Percentiles rank a stretch among this genome's conserved stretches.
Conservation (phyloP, 2,888 invertebrate genomes). For the Volucella zonaria region DNA sequence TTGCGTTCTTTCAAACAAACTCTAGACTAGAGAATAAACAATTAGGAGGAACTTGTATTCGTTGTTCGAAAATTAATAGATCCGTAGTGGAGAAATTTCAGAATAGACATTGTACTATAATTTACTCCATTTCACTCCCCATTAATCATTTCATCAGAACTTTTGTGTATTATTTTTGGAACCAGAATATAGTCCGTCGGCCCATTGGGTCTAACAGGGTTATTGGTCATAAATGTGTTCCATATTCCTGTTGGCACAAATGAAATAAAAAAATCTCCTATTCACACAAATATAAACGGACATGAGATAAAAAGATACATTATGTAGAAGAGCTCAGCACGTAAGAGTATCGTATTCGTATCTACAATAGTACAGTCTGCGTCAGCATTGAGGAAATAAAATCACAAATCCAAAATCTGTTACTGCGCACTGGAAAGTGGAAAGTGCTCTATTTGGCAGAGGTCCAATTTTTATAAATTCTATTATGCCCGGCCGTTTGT, state of each 20-base stretch:
- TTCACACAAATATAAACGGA: neutral
- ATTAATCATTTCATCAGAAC: conserved; percentile 10
- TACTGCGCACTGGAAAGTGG: neutral
- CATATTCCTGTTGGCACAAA: neutral
- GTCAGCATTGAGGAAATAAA: conserved; percentile 20
- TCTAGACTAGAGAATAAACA: conserved; percentile 1
- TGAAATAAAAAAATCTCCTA: neutral
- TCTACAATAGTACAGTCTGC: neutral
- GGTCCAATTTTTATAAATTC: conserved; percentile 32
- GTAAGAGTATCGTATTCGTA: too few species aligned
- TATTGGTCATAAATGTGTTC: neutral
- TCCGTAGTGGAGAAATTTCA: neutral
- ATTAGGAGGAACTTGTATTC: neutral
- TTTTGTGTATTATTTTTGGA: neutral
- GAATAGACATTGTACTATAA: neutral
- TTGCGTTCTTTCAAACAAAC: conserved; percentile 10
- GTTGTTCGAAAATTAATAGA: neutral
- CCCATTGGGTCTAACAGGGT: conserved; percentile 5
- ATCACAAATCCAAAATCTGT: conserved; percentile 6
- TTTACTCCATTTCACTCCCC: neutral
- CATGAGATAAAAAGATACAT: neutral
- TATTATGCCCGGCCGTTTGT: neutral
- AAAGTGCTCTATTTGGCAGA: conserved; percentile 40
- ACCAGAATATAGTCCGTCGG: too few species aligned
- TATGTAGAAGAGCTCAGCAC: too few species aligned